Percentiles rank a stretch among this genome's conserved stretches.
phyloP scores from a whole-genome alignment of 1,140 invertebrate species.

The Acromyrmex charruanus region DNA sequence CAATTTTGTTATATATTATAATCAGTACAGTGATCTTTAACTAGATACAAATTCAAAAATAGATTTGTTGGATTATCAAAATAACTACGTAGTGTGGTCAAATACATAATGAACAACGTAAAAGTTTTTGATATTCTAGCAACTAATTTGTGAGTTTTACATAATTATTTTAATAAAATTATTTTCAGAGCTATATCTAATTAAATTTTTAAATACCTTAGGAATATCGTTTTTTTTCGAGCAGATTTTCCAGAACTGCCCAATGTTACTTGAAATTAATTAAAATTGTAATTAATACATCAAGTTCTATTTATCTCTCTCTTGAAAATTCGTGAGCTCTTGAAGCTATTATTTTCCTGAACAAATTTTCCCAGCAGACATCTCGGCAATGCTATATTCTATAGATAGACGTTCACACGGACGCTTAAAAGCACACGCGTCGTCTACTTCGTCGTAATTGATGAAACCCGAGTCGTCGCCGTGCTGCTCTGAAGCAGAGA shows the following conservation, averaged over 20 bases:
- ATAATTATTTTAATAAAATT: too few species aligned
- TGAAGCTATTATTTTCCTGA: background rate
- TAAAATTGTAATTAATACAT: background rate
- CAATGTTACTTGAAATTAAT: background rate
- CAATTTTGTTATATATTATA: too few species aligned
- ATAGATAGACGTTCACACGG: background rate
- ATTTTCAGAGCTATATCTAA: too few species aligned
- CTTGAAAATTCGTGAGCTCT: background rate
- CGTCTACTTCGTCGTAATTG: slow-evolving; percentile 46
- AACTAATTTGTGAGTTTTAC: too few species aligned
- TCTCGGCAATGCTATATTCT: background rate
- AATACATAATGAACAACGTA: too few species aligned
- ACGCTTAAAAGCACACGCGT: slow-evolving; percentile 31
- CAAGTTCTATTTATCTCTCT: background rate
- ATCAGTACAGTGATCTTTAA: too few species aligned
- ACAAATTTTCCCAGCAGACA: background rate
- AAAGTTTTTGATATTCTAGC: too few species aligned
- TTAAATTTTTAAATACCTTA: too few species aligned
- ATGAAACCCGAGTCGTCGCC: slow-evolving; percentile 51
- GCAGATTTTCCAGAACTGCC: background rate
- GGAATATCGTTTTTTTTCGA: too few species aligned
- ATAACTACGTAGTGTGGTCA: too few species aligned
- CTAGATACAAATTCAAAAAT: too few species aligned
- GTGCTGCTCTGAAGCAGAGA: slow-evolving; percentile 10
- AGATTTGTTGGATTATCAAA: too few species aligned